Conservation (phyloP, 23 tunicate species). For the Halocynthia aurantium region DNA sequence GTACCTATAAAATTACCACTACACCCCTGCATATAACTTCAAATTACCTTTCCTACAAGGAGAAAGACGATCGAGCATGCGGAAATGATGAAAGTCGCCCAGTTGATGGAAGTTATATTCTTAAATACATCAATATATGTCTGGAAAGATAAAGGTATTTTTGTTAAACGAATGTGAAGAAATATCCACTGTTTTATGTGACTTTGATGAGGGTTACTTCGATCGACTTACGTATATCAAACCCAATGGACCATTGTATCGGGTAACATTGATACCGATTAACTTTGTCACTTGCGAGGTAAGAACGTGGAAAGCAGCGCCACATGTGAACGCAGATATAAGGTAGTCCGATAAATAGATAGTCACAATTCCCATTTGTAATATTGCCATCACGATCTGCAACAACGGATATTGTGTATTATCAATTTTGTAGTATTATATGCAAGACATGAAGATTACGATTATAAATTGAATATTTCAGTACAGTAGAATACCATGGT, state of each 20-base stretch:
- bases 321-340: slow-evolving; percentile 89
- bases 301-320: slow-evolving; percentile 78
- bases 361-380: slow-evolving; percentile 70
- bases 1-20: too few relatives aligned
- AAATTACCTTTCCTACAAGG: slow-evolving; percentile 72
- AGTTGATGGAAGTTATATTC: slow-evolving; percentile 32
- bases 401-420: background rate
- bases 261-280: slow-evolving; percentile 38
- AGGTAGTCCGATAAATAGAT: slow-evolving; percentile 65
- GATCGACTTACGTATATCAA: slow-evolving; percentile 48
- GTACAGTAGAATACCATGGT: background rate
- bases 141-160: slow-evolving; percentile 22
- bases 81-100: slow-evolving; percentile 65
- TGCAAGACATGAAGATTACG: too few relatives aligned
- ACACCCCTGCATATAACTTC: too few relatives aligned
- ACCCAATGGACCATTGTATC: slow-evolving; percentile 60
- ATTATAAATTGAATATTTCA: background rate
- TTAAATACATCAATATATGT: slow-evolving; percentile 70
- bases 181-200: background rate
- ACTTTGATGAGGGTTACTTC: background rate
- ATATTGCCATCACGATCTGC: slow-evolving; percentile 62
- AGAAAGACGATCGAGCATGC: slow-evolving; percentile 51
- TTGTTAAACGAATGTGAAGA: background rate
- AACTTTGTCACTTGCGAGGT: slow-evolving; percentile 89
- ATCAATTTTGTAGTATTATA: too few relatives aligned